Conservation (phyloP, 2,888 invertebrate species). For the Troilus luridus region DNA sequence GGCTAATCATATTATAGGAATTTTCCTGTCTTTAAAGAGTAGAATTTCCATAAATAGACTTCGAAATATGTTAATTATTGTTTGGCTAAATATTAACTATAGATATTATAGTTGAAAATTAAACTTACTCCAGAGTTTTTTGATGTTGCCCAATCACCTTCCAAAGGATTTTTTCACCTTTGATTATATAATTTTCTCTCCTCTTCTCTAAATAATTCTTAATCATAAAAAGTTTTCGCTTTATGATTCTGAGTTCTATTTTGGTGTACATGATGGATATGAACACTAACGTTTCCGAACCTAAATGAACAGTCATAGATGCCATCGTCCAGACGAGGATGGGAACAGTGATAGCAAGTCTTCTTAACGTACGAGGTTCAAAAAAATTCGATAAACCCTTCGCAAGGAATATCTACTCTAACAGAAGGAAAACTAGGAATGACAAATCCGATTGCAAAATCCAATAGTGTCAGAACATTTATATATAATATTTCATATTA, state of each 20-base stretch:
- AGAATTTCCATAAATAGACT: too few relatives aligned
- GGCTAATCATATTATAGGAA: too few relatives aligned
- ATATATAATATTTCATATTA: slow-evolving; percentile 22
- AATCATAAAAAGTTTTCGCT: not conserved
- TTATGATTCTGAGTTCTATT: slow-evolving; percentile 11
- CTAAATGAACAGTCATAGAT: not conserved
- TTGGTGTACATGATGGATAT: not conserved
- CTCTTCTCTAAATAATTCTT: slow-evolving; percentile 7
- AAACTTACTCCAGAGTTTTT: not conserved
- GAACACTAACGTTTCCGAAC: not conserved
- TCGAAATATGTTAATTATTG: not conserved
- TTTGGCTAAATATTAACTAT: not conserved
- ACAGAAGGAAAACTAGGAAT: not conserved
- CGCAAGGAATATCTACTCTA: not conserved
- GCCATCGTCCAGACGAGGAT: not conserved
- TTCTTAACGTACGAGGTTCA: not conserved
- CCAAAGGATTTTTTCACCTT: not conserved
- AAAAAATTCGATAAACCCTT: slow-evolving; percentile 20
- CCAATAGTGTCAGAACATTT: not conserved
- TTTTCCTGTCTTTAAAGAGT: too few relatives aligned
- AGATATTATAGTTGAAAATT: not conserved
- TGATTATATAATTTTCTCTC: not conserved
- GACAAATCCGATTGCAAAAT: not conserved
- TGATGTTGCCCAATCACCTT: not conserved
- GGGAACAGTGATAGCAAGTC: not conserved